Evolutionary conservation across 2,113 vertebrate species (phyloP).

Genomic region (Loxodonta africana): DNA sequence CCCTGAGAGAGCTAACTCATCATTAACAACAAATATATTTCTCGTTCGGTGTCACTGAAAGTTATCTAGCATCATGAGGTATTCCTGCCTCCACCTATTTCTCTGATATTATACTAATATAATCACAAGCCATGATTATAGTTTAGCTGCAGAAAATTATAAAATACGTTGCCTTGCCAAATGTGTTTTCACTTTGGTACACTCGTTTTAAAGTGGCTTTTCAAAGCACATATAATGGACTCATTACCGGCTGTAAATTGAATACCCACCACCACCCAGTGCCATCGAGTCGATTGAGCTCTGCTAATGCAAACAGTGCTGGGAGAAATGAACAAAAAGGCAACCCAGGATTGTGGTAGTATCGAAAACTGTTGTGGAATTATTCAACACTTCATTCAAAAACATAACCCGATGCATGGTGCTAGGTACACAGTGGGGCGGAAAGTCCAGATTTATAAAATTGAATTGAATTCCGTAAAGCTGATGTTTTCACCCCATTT

Average conservation of each 20-base stretch:
- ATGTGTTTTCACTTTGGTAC: constrained; percentile 29
- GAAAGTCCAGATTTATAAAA: background rate
- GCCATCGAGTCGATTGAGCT: background rate
- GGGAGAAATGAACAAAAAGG: background rate
- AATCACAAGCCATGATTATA: background rate
- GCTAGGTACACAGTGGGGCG: background rate
- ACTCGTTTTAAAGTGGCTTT: constrained; percentile 56
- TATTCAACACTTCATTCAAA: background rate
- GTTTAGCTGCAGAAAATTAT: constrained; percentile 62
- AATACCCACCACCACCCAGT: background rate
- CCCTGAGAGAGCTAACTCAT: background rate
- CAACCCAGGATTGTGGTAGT: background rate
- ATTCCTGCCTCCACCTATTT: background rate
- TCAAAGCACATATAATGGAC: constrained; percentile 60
- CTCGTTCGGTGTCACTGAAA: background rate
- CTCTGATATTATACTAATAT: background rate
- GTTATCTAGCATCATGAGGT: background rate
- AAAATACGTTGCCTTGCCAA: constrained; percentile 50
- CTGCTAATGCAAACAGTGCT: background rate
- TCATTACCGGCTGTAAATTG: constrained; percentile 27
- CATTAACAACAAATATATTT: background rate
- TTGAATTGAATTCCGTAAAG: background rate
- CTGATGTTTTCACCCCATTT: background rate
- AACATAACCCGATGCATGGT: background rate
- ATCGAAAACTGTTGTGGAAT: background rate